Evolutionary conservation across 53 echinoderm and acorn worm genomes (phyloP).

Genomic region (Apostichopus leukothele): DNA sequence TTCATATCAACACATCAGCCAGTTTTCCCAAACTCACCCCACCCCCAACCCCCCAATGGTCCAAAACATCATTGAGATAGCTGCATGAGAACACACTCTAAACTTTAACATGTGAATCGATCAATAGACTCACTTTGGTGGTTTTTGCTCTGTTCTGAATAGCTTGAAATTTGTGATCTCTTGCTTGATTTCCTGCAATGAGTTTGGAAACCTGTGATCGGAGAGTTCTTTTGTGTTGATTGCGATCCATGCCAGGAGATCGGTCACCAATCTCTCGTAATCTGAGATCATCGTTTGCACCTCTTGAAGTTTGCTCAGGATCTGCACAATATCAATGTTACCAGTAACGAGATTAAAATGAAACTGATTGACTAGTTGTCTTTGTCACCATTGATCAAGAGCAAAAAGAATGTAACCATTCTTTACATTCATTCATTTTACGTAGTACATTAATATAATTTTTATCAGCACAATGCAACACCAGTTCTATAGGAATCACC

Average conservation of each 20-base stretch:
- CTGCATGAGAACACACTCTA: not conserved
- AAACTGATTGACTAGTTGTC: not conserved
- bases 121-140: conserved; percentile 75
- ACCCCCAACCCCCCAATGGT: not conserved
- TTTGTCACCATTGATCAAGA: no score
- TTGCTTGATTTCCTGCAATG: conserved; percentile 78
- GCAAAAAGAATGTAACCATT: no score
- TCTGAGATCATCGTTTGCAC: conserved; percentile 71
- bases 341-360: not conserved
- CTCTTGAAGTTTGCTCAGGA: conserved; percentile 75
- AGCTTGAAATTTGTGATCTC: conserved; percentile 80
- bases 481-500: no score
- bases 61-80: not conserved
- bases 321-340: conserved; percentile 44
- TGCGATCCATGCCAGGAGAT: conserved; percentile 86
- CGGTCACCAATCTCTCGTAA: conserved; percentile 76
- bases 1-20: no score
- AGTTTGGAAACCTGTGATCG: conserved; percentile 84
- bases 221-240: conserved; percentile 67
- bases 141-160: conserved; percentile 87
- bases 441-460: no score
- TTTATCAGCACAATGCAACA: no score
- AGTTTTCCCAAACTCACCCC: not conserved
- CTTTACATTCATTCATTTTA: no score
- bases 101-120: not conserved